phyloP scores from a whole-genome alignment of 2,797 vertebrate genomes.

The Alauda arvensis region DNA sequence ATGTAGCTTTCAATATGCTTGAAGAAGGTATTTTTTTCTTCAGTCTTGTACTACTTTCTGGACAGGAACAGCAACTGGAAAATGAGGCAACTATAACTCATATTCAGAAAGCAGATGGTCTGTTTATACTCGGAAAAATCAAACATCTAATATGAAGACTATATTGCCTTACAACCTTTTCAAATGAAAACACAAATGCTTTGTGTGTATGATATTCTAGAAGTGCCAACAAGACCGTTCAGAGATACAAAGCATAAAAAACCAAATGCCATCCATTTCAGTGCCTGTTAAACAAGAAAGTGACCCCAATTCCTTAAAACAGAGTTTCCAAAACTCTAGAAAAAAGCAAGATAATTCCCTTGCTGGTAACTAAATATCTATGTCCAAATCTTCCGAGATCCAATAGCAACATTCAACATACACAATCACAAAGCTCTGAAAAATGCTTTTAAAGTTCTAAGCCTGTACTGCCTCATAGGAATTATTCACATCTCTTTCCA shows the following conservation, averaged over 20 bases:
- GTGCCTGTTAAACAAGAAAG: conserved; percentile 5
- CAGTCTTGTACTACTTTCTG: background rate
- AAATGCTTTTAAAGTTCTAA: conserved; percentile 47
- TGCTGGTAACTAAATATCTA: conserved; percentile 7
- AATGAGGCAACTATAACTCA: background rate
- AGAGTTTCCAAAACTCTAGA: conserved; percentile 9
- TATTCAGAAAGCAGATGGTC: background rate
- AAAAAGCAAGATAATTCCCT: conserved; percentile 9
- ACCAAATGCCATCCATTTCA: background rate
- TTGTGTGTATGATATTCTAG: background rate
- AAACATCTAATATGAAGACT: background rate
- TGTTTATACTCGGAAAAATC: background rate
- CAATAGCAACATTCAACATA: conserved; percentile 28
- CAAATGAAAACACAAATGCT: conserved; percentile 2
- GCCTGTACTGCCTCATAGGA: conserved; percentile 25
- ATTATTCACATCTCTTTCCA: conserved; percentile 12
- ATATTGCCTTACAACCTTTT: background rate
- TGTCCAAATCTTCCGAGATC: conserved; percentile 41
- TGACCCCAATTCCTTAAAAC: conserved; percentile 14
- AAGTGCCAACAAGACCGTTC: conserved; percentile 3
- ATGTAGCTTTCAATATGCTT: background rate
- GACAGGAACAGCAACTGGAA: background rate
- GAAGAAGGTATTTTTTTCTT: background rate
- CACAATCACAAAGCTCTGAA: conserved; percentile 29
- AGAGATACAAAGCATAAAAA: background rate